Conservation (phyloP, 1,140 invertebrate species). For the Bombus haemorrhoidalis region DNA sequence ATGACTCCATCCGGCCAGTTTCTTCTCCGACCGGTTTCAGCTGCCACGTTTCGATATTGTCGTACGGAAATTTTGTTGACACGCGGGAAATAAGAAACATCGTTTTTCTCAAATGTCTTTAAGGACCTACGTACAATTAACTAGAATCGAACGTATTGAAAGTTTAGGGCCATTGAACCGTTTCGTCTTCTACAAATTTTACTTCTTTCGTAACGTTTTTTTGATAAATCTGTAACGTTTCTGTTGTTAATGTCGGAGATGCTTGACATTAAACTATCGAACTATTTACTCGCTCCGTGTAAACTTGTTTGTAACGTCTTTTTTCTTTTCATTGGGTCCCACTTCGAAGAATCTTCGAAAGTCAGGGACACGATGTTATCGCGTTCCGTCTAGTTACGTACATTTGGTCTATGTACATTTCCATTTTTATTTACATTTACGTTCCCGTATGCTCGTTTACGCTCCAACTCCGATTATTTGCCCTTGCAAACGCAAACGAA, state of each 20-base stretch:
- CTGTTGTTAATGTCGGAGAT: too few relatives aligned
- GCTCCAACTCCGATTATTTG: rapidly evolving
- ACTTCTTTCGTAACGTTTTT: too few relatives aligned
- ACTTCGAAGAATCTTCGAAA: not conserved
- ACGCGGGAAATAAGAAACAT: not conserved
- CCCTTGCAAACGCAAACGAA: rapidly evolving
- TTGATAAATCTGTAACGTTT: too few relatives aligned
- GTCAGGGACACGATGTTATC: not conserved
- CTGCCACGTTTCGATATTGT: slow-evolving; percentile 18
- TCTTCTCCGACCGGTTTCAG: slow-evolving; percentile 51
- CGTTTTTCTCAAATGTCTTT: too few relatives aligned
- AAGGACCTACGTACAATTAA: not conserved
- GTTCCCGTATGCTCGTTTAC: not conserved
- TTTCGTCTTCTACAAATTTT: too few relatives aligned
- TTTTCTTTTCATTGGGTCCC: not conserved
- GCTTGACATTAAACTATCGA: too few relatives aligned
- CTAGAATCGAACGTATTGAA: not conserved
- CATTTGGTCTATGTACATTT: too few relatives aligned
- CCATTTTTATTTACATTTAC: not conserved
- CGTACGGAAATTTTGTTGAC: too few relatives aligned
- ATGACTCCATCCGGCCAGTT: slow-evolving; percentile 52
- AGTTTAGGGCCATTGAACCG: not conserved
- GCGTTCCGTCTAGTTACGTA: not conserved
- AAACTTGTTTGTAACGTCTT: not conserved
- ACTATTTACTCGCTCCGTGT: too few relatives aligned